These are phyloP conservation scores for Drosophila kanekoi DNA, from an alignment of 2,888 invertebrate genomes.

Conservation along the genomic window DNA sequence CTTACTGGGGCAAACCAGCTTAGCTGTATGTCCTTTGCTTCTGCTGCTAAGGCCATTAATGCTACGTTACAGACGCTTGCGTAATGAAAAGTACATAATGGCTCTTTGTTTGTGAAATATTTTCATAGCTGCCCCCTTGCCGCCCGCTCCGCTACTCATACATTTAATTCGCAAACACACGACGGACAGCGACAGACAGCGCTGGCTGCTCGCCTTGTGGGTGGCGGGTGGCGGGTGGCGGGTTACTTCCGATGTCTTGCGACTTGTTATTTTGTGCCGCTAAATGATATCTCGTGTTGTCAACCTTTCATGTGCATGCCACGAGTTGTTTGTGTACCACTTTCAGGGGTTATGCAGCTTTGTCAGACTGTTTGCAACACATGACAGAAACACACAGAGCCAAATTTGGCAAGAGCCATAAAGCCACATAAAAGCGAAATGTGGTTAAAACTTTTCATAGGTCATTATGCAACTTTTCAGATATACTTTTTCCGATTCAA, in stretches of 20 bases:
- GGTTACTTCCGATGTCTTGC: conserved; percentile 30
- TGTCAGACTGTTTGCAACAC: conserved; percentile 3
- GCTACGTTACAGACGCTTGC: conserved; percentile 10
- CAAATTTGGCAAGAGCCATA: not conserved
- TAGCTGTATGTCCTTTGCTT: conserved; percentile 5
- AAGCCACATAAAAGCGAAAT: not conserved
- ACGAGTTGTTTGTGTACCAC: conserved; percentile 9
- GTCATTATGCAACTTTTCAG: not conserved
- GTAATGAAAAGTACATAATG: conserved; percentile 61
- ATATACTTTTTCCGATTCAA: not conserved
- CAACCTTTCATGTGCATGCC: conserved; percentile 17
- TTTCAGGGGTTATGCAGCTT: not conserved
- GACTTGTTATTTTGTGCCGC: conserved; percentile 44
- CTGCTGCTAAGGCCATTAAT: conserved; percentile 33
- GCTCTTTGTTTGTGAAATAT: conserved; percentile 43
- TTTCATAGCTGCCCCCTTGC: conserved; percentile 32
- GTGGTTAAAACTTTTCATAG: not conserved
- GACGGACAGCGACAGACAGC: conserved; percentile 12
- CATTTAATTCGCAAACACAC: conserved; percentile 51
- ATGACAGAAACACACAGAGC: not conserved
- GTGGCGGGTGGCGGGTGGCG: not conserved
- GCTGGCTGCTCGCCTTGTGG: conserved; percentile 28
- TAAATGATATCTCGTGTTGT: conserved; percentile 68
- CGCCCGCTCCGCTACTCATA: conserved; percentile 1
- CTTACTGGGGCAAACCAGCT: not conserved